These are phyloP conservation scores for Dendrocincla fuliginosa DNA, from an alignment of 2,797 vertebrate species.

Conservation along the genomic window DNA sequence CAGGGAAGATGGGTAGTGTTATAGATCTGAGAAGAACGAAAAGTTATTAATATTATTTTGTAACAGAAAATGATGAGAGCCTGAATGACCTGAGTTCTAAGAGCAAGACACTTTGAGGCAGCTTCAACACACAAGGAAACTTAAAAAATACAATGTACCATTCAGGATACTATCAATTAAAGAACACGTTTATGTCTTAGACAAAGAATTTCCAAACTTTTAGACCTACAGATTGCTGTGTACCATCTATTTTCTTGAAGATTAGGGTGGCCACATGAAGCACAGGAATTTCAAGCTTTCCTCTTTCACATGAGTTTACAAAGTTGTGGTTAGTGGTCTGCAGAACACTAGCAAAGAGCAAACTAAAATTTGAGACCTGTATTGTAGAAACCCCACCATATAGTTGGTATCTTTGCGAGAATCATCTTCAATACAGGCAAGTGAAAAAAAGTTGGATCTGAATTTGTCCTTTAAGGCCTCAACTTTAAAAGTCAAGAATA, in stretches of 20 bases:
- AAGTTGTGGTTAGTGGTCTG: background rate
- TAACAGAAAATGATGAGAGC: background rate
- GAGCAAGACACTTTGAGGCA: background rate
- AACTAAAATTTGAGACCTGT: background rate
- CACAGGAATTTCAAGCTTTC: background rate
- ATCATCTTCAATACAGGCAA: background rate
- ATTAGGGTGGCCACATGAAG: background rate
- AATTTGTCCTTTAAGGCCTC: background rate
- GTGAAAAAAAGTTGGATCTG: background rate
- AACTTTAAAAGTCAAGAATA: background rate
- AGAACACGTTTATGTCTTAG: background rate
- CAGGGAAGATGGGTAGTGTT: accelerated
- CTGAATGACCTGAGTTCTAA: background rate
- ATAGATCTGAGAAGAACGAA: background rate
- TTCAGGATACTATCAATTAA: background rate
- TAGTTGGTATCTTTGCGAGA: background rate
- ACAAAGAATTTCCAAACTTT: background rate
- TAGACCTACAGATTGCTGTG: background rate
- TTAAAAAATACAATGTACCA: background rate
- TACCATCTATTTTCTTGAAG: background rate
- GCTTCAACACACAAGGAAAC: accelerated
- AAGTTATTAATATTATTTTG: background rate
- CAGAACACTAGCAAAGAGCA: background rate
- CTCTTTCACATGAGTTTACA: background rate
- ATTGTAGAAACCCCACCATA: background rate